These are phyloP conservation scores for Leucoraja ocellata DNA, from an alignment of 2,797 vertebrate species.

Conservation along the genomic window DNA sequence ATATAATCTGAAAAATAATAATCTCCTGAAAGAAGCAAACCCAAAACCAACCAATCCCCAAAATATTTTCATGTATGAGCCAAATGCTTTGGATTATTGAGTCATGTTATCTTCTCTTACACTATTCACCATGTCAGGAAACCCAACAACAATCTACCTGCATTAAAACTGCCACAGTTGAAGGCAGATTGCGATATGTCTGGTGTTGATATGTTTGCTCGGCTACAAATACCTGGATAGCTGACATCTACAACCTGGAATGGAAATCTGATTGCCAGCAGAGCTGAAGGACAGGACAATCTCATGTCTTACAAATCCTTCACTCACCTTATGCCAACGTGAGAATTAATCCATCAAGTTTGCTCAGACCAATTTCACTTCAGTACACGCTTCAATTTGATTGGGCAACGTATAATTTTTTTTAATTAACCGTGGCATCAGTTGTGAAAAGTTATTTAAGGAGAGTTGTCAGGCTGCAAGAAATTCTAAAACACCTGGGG, in stretches of 20 bases:
- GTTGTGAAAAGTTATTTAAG: not conserved
- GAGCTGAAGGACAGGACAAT: not conserved
- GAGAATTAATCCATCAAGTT: not conserved
- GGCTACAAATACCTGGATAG: not conserved
- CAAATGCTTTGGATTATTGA: not conserved
- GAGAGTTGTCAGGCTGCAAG: not conserved
- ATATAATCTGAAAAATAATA: not conserved
- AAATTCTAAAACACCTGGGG: constrained; percentile 15
- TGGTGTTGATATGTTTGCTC: not conserved
- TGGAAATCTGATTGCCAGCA: not conserved
- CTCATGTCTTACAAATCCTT: not conserved
- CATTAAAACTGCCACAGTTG: not conserved
- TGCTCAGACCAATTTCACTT: not conserved
- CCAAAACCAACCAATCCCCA: not conserved
- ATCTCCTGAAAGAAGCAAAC: too few relatives aligned
- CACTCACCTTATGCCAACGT: not conserved
- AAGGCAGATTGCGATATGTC: not conserved
- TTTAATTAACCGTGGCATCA: not conserved
- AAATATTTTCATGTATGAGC: not conserved
- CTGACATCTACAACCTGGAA: not conserved
- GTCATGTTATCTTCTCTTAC: not conserved
- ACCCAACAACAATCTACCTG: not conserved
- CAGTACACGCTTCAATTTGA: not conserved
- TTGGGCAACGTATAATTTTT: not conserved
- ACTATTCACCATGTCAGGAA: not conserved